Evolutionary conservation across 2,797 vertebrate species (phyloP).

Genomic region (Alca torda): DNA sequence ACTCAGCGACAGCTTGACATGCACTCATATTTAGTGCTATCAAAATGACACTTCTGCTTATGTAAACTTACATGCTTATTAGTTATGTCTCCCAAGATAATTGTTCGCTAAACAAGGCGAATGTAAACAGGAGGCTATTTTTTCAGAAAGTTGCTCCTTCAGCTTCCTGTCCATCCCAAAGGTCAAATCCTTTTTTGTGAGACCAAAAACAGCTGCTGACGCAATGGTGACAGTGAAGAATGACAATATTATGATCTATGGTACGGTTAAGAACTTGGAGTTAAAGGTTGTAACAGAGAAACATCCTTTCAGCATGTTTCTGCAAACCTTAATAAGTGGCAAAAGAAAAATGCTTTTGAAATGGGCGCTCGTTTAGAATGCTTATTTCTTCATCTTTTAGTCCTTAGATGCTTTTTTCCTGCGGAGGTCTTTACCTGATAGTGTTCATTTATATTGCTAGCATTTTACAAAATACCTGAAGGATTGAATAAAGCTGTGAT

Average conservation of each 20-base stretch:
- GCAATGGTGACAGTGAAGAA: constrained; percentile 46
- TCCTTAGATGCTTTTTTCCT: neutral
- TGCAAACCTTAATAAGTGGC: constrained; percentile 22
- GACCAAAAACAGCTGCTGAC: constrained; percentile 51
- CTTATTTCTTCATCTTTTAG: neutral
- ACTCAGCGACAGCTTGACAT: neutral
- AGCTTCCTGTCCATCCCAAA: constrained; percentile 57
- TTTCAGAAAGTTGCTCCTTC: constrained; percentile 50
- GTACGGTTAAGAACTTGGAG: neutral
- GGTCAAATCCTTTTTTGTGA: constrained; percentile 60
- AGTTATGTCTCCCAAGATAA: constrained; percentile 65
- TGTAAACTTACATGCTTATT: constrained; percentile 56
- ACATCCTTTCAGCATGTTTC: constrained; percentile 61
- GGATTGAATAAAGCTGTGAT: neutral
- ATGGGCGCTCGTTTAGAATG: neutral
- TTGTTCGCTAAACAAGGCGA: constrained; percentile 53
- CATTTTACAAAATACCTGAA: neutral
- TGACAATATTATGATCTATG: constrained; percentile 56
- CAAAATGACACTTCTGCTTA: constrained; percentile 58
- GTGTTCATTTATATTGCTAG: neutral
- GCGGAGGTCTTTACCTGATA: neutral
- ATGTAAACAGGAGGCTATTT: constrained; percentile 61
- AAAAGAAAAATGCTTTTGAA: constrained; percentile 3
- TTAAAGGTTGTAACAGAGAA: constrained; percentile 49
- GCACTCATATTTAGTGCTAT: constrained; percentile 29